These are phyloP conservation scores for Ceyx cyanopectus DNA, from an alignment of 2,113 vertebrate species.

Conservation along the genomic window DNA sequence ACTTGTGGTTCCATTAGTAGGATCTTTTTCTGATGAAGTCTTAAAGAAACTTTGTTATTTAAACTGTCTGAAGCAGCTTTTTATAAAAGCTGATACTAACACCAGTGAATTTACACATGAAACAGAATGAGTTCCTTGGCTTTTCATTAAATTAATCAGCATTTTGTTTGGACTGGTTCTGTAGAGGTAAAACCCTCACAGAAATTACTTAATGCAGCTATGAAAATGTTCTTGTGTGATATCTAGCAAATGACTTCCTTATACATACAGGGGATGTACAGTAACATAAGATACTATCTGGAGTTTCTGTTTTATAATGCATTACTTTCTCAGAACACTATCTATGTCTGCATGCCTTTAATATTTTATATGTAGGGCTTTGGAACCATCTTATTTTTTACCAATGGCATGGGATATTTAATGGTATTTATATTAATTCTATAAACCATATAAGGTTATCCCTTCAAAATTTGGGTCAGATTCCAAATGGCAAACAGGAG, in stretches of 20 bases:
- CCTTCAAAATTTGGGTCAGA: neutral
- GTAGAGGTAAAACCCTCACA: neutral
- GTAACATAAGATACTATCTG: neutral
- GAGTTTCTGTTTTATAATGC: neutral
- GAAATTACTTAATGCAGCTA: neutral
- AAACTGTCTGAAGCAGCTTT: neutral
- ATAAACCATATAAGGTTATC: neutral
- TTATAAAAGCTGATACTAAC: neutral
- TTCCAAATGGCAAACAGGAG: neutral
- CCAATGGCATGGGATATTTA: neutral
- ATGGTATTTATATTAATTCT: neutral
- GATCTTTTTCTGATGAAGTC: neutral
- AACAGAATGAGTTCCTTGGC: neutral
- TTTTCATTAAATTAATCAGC: neutral
- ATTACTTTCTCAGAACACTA: neutral
- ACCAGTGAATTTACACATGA: neutral
- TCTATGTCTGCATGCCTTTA: neutral
- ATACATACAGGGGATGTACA: neutral
- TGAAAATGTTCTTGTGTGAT: neutral
- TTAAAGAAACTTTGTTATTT: neutral
- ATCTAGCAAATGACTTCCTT: neutral
- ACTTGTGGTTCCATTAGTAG: neutral
- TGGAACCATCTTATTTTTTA: neutral
- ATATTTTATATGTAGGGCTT: neutral
- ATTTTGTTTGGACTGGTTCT: neutral